Percentiles rank a stretch among this genome's conserved stretches.
These are phyloP conservation scores for Trissolcus basalis DNA, from an alignment of 1,140 invertebrate genomes.

Conservation along the genomic window DNA sequence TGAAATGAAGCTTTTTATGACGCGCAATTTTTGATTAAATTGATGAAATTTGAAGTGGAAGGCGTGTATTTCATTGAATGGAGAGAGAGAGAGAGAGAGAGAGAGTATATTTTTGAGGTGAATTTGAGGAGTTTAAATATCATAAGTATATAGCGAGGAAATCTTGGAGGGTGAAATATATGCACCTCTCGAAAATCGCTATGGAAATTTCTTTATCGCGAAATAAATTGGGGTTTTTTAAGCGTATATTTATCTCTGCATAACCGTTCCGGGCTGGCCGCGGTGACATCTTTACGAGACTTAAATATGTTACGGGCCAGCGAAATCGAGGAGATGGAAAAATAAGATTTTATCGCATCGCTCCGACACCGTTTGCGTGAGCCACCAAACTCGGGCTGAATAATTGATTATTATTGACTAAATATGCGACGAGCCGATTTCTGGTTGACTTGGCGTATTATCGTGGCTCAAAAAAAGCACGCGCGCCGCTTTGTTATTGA, in stretches of 20 bases:
- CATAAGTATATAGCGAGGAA: too few relatives aligned
- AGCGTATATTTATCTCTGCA: constrained; percentile 9
- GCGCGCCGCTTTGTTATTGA: constrained; percentile 32
- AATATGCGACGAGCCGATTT: constrained; percentile 12
- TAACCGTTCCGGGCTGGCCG: constrained; percentile 6
- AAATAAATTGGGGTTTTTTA: constrained; percentile 9
- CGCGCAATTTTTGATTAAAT: too few relatives aligned
- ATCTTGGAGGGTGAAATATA: too few relatives aligned
- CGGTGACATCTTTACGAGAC: constrained; percentile 26
- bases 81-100: too few relatives aligned
- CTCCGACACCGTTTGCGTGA: constrained; percentile 12
- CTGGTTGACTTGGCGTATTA: constrained; percentile 15
- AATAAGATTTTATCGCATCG: constrained; percentile 33
- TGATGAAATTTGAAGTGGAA: too few relatives aligned
- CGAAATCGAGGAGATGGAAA: constrained; percentile 30
- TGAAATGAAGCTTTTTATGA: too few relatives aligned
- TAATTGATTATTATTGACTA: constrained; percentile 40
- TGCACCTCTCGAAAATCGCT: too few relatives aligned
- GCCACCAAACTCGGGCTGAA: constrained; percentile 26
- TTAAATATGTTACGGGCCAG: constrained; percentile 28
- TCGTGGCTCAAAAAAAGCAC: constrained; percentile 22
- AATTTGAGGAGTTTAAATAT: too few relatives aligned
- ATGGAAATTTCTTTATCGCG: neutral
- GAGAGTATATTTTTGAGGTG: too few relatives aligned
- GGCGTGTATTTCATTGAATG: too few relatives aligned